Conservation (phyloP, 2,888 invertebrate genomes). For the Creontiades dilutus region DNA sequence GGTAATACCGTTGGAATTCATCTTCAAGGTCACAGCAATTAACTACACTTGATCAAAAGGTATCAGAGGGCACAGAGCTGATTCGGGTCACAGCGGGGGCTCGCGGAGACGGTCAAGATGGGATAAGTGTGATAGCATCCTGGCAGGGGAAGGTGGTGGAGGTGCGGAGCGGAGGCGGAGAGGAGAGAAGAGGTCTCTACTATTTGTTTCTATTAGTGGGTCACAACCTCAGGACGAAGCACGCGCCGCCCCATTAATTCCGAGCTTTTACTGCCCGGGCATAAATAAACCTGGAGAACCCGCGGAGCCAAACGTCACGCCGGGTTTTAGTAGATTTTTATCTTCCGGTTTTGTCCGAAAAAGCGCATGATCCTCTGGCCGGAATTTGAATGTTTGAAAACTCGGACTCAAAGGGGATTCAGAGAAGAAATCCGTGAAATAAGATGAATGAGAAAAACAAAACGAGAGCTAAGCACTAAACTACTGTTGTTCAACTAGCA, state of each 20-base stretch:
- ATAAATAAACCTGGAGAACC: slow-evolving; percentile 31
- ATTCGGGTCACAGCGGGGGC: neutral
- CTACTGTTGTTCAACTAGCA: neutral
- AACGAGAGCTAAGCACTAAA: neutral
- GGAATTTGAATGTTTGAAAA: neutral
- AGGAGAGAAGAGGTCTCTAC: neutral
- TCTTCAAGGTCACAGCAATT: no score
- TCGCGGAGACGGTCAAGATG: slow-evolving; percentile 32
- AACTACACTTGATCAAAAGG: no score
- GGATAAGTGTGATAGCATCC: slow-evolving; percentile 59
- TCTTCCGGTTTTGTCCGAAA: neutral
- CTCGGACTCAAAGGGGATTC: neutral
- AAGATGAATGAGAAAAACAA: neutral
- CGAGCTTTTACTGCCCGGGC: slow-evolving; percentile 47
- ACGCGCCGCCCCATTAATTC: slow-evolving; percentile 61
- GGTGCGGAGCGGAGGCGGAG: neutral
- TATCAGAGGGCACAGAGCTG: neutral
- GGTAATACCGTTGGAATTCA: no score
- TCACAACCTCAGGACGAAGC: slow-evolving; percentile 57
- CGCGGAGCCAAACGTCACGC: neutral
- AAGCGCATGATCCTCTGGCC: neutral
- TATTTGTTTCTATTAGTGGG: slow-evolving; percentile 67
- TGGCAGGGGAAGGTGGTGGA: neutral
- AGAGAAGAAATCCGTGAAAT: neutral
- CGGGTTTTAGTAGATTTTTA: neutral